Evolutionary conservation across 2,113 vertebrate species (phyloP), one percentile per base, ranked within the genome.

Genomic region (Phaethon lepturus): DNA sequence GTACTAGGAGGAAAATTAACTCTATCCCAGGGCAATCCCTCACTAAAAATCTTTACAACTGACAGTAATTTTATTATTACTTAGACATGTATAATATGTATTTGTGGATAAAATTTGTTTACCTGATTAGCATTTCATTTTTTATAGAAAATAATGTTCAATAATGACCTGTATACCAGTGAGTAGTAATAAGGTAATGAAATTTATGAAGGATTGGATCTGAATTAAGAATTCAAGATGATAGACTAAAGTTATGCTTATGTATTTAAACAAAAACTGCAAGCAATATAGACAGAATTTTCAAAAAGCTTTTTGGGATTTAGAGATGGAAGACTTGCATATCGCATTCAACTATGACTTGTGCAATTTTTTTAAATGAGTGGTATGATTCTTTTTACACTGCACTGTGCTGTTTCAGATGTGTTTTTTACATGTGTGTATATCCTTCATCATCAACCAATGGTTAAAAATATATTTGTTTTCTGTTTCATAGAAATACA

Each of bases 391-490:
- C 11, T 45, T 76, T 68, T 42, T 50, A 44, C 5, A 11, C 6
- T 47, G 9, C 15, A 15, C 44, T 58, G 20, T 74, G 35, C 31
- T 55, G 3, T 75, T 89, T 80, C 35, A 38, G 1, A 25, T 59
- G 28, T 55, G 0, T 6, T 47, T 91, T 49, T 76, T 28, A 53
- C 5, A 6, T 47, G 1, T 0, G 0, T 71, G 3, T 56, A 5
- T 59, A 29, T 4, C 66, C 44, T 50, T 86, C 12, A 35, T 31
- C 25, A n/a, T 63, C 52, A 84, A 17, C 12, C 18, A 44, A 1
- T 29, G 23, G n/a, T 74, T 85, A 42, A 74, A 86, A 91, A 55
- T 28, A 20, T 19, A 20, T 53, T 53, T 62, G 11, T 33, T 72
- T 23, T 67, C 26, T 31, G 2, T 35, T 66, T 25, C 23, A 23